Base-by-base conservation (phyloP, 1,140 invertebrate genomes). In the Hyles euphorbiae region DNA sequence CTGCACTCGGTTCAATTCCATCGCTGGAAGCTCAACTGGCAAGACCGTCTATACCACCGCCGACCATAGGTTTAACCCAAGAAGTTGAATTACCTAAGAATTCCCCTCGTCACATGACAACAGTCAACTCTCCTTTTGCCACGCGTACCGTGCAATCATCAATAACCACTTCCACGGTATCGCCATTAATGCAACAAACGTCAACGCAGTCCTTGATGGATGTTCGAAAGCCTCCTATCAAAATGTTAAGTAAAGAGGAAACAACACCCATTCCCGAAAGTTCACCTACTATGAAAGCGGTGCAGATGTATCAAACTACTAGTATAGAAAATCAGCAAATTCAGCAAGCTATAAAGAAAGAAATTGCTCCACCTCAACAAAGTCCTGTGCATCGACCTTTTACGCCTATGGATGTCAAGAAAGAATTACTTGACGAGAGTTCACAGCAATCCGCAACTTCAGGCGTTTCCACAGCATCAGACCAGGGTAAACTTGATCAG, bases 11-110 rank as follows among this genome's bases (percentile, higher is more conserved):
- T 0, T 74, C 91, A n/a, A 93, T 94, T 32, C 92, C 93, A 32
- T 95, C 94, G 2, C 73, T 95, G 57, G 94, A 94, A 79, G 94
- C 92, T 1, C 94, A 95, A 69, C 74, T 95, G 60, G 94, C 94
- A 0, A 89, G 93, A 51, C 94, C 94, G 1, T 91, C 94, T 1
- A 92, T 92, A 63, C 92, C 94, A 12, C 93, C 93, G 0, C 85
- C 88, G 0, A 82, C 87, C 11, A 58, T 89, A 49, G 61, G 82
- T 5, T 77, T 90, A 36, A 84, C 83, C 60, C 84, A 81, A 60
- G 90, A 90, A 65, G 91, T 92, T 12, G 91, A 92, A 63, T 76
- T 90, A 49, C 78, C 90, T 5, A 91, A 91, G 74, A 87, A 83
- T 60, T 87, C 90, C 9, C 83, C 89, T 0, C 68, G 87, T 50